Base-by-base conservation (phyloP, 2,797 vertebrate genomes). In the Periparus ater region DNA sequence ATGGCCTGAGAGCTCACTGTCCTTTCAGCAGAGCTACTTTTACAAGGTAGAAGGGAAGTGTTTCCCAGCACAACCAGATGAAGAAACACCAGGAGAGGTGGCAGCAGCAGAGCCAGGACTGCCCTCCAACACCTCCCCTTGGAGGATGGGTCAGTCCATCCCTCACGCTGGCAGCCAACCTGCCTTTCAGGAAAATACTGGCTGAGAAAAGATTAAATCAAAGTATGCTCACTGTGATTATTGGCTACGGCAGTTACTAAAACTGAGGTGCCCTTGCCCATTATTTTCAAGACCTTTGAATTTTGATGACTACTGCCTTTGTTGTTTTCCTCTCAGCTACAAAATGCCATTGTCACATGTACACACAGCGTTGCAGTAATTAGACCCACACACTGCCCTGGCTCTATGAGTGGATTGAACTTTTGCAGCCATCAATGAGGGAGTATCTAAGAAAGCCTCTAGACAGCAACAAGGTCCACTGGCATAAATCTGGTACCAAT, bases 81-180 rank as follows among this genome's bases (percentile, higher is more conserved):
- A 80, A 81, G n/a, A 65, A 45, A 42, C 23, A 11, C 0, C 0
- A 6, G 4, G 26, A 18, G 12, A 66, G 21, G 29, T 2, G 21
- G 11, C 42, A 57, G 45, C 18, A 4, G 34, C 45, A 68, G 30
- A 62, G 54, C 30, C 57, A 66, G 29, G 34, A 47, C 20, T 75
- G 66, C 27, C 32, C 9, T n/a, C 47, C 61, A 53, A 5, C 4
- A 7, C 17, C 36, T 57, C 2, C 3, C 29, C 27, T 40, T 3
- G 3, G 11, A 48, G 6, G 2, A 0, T 3, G 23, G 45, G 36
- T 38, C 4, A 0, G 2, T 40, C 51, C 32, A 13, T 19, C 53
- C 30, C 62, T 26, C 7, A 3, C 16, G 22, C 17, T 32, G 4
- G 4, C 42, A 88, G 72, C 38, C 27, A 51, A 74, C 19, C 45